Evolutionary conservation across 2,113 vertebrate species (phyloP), one percentile per base, ranked within the genome.

Genomic region (Aspidoscelis tigris): DNA sequence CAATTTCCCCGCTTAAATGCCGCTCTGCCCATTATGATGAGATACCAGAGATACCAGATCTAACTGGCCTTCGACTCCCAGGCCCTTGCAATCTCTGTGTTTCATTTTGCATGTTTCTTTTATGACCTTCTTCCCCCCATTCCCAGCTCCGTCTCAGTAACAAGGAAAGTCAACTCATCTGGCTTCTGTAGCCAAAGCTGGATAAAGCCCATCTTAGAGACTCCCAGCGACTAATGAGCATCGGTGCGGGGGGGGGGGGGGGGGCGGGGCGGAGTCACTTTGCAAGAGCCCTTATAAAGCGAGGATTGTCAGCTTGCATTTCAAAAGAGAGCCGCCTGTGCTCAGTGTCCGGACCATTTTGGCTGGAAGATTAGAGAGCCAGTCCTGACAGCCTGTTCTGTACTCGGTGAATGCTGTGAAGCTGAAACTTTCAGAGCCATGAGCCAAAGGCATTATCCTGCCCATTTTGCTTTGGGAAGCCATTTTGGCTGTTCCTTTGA

Each of bases 181-280:
- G 41, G 53, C 73, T 61, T 70, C 41, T 5, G 1, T 80, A n/a
- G 18, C 41, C 71, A 41, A 81, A 64, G 26, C 73, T 61, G 33
- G 53, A 77, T 70, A 77, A 70, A 81, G 82, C 84, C 89, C 90
- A 72, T 80, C 26, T 78, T n/a, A 58, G 85, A 89, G 87, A 89
- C 86, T 89, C 89, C 80, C 88, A 84, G 89, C 87, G 90, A 91
- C 88, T 92, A 88, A 90, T 92, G 39, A 79, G 76, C 85, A 80
- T 69, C 81, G 86, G 85, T 39, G 65, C 83, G 89, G 90, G 91
- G 82, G 14, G 93, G 24, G 41, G 84, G 83, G n/a, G n/a, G n/a
- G n/a, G n/a, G n/a, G n/a, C n/a, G n/a, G n/a, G n/a, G n/a, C n/a
- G n/a, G n/a, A n/a, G 88, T 79, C 33, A 61, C 66, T 88, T 87